Evolutionary conservation across 2,797 vertebrate genomes (phyloP), one percentile per base, ranked within the genome.

Genomic region (Glyptemys insculpta): DNA sequence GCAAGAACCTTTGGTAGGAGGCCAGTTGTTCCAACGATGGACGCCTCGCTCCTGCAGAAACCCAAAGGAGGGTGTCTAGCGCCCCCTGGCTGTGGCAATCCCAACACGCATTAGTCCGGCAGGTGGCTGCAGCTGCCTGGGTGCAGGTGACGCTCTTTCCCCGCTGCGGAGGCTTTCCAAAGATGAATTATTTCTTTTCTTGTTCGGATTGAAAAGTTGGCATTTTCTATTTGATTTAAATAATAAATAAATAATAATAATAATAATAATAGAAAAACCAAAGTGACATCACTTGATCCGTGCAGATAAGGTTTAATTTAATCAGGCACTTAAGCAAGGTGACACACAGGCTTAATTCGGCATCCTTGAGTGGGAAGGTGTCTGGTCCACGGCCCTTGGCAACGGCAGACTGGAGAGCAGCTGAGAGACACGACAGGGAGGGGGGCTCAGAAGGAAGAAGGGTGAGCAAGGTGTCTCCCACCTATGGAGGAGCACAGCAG

Each of bases 291-390:
- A 95, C 86, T 94, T 1, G 1, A 91, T 93, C 52, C 87, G 91
- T 83, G 54, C 90, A 91, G 74, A 54, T 86, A 90, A 90, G 92
- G 86, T 95, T 96, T 97, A 96, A 97, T 97, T 97, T 96, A 92
- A 97, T 96, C 96, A 94, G 94, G 89, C 93, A 95, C 88, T 96
- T 91, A 94, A 95, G 85, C 91, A 97, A 97, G 97, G 97, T 97
- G 97, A 98, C 97, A 97, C 1, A 84, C 85, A 81, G 89, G 84
- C 92, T 97, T 93, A 85, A 97, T 94, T 92, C 12, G 1, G 90
- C 81, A 96, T 95, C 97, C 97, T 97, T 97, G 95, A 97, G 93
- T 3, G 44, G 68, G 85, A 97, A 76, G 90, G 87, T 47, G 89
- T 87, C 8, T n/a, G 83, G 88, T 0, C 79, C 93, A 89, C 91